Evolutionary conservation across 2,797 vertebrate genomes (phyloP).

Genomic region (Paguma larvata): DNA sequence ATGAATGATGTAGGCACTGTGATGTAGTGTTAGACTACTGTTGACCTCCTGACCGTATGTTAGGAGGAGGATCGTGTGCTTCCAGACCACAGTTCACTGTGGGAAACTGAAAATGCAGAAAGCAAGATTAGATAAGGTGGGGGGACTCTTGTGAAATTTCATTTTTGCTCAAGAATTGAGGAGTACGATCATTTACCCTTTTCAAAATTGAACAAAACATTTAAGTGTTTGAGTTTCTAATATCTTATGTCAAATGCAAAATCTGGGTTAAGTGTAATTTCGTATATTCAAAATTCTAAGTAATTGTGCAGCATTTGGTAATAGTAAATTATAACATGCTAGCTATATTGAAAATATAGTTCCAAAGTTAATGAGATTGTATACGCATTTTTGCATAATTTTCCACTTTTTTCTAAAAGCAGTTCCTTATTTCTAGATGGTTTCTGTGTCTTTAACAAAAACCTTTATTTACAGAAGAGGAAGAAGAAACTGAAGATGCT

Average conservation of each 20-base stretch:
- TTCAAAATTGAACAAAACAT: neutral
- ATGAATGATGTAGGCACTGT: neutral
- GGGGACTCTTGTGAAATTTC: conserved; percentile 13
- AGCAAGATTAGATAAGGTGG: neutral
- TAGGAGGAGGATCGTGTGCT: neutral
- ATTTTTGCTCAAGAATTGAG: conserved; percentile 12
- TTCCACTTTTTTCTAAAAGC: conserved; percentile 7
- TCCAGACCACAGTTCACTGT: neutral
- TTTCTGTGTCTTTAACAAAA: conserved; percentile 32
- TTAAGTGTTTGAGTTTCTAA: neutral
- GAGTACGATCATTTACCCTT: conserved; percentile 5
- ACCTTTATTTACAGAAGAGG: conserved; percentile 87
- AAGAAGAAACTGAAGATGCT: conserved; percentile 89
- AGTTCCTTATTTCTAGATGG: neutral
- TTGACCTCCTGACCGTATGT: neutral
- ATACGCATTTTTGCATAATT: neutral
- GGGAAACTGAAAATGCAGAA: neutral
- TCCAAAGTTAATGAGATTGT: conserved; percentile 36
- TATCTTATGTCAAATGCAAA: conserved; percentile 40
- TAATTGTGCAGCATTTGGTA: conserved; percentile 18
- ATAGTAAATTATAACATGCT: neutral
- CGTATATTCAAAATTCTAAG: neutral
- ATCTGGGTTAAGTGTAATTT: conserved; percentile 9
- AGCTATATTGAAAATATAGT: conserved; percentile 10
- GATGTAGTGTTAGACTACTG: neutral